These are phyloP conservation scores for Drosophila limbata DNA, from an alignment of 2,888 invertebrate genomes.

Conservation along the genomic window DNA sequence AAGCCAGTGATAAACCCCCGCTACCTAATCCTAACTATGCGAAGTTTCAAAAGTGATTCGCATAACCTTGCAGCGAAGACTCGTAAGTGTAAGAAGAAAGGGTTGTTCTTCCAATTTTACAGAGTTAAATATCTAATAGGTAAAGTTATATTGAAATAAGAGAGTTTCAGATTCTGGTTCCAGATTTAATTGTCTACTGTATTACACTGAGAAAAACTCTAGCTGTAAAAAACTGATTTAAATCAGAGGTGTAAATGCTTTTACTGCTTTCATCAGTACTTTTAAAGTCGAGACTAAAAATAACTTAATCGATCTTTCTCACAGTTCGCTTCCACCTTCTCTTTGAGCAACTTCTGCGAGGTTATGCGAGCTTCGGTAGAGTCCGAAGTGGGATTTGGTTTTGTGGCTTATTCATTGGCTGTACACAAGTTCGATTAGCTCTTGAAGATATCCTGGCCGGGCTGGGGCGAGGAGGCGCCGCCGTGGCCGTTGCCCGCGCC, in stretches of 20 bases:
- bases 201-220: background rate
- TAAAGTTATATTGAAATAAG: too few relatives aligned
- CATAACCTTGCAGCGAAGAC: conserved; percentile 41
- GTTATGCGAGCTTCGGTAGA: conserved; percentile 44
- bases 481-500: conserved; percentile 55
- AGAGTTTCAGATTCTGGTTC: too few relatives aligned
- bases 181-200: too few relatives aligned
- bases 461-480: conserved; percentile 66
- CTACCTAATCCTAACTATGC: conserved; percentile 68
- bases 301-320: too few relatives aligned
- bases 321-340: background rate
- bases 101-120: background rate
- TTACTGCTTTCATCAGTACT: background rate
- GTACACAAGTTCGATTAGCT: conserved; percentile 85
- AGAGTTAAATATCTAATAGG: too few relatives aligned
- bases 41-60: conserved; percentile 45
- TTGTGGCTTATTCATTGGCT: conserved; percentile 40
- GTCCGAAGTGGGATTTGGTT: conserved; percentile 48
- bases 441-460: conserved; percentile 86
- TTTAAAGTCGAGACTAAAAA: background rate
- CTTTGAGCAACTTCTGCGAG: conserved; percentile 41
- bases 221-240: background rate
- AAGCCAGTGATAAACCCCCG: conserved; percentile 48
- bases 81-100: too few relatives aligned
- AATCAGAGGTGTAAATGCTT: background rate